A percentile compares a stretch with the other conserved stretches of the same genome.
phyloP scores from a whole-genome alignment of 2,797 vertebrate species.

The Heterohyrax brucei region DNA sequence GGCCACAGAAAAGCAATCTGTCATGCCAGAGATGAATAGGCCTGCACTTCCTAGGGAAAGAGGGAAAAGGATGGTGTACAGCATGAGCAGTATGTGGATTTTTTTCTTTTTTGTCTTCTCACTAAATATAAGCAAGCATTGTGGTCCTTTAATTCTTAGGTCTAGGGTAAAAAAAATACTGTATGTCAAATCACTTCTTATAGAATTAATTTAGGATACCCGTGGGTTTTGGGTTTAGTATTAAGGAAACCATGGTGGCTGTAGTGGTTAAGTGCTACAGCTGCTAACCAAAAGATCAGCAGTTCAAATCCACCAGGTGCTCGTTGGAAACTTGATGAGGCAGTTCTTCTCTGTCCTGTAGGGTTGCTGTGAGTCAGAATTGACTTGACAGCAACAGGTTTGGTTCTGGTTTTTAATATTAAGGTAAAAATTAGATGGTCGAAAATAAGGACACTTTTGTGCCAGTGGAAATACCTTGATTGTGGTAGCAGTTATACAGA shows the following conservation, averaged over 20 bases:
- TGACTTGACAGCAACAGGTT: too few relatives aligned
- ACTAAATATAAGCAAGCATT: constrained; percentile 7
- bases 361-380: too few relatives aligned
- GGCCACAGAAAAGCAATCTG: too few relatives aligned
- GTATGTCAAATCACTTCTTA: neutral
- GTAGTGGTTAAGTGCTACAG: too few relatives aligned
- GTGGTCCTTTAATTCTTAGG: constrained; percentile 37
- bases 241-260: too few relatives aligned
- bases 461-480: neutral
- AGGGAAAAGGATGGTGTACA: neutral
- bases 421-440: neutral
- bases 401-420: neutral
- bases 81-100: neutral
- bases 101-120: constrained; percentile 15
- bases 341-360: too few relatives aligned
- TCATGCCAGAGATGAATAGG: neutral
- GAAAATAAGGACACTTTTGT: constrained; percentile 24
- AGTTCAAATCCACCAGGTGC: too few relatives aligned
- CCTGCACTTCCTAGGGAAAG: neutral
- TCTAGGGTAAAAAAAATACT: constrained; percentile 3
- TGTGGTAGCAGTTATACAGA: neutral
- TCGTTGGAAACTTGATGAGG: too few relatives aligned
- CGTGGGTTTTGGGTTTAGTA: too few relatives aligned
- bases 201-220: neutral
- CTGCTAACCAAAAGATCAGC: too few relatives aligned